Evolutionary conservation across 2,113 vertebrate genomes (phyloP).

Genomic region (Labeo rohita): DNA sequence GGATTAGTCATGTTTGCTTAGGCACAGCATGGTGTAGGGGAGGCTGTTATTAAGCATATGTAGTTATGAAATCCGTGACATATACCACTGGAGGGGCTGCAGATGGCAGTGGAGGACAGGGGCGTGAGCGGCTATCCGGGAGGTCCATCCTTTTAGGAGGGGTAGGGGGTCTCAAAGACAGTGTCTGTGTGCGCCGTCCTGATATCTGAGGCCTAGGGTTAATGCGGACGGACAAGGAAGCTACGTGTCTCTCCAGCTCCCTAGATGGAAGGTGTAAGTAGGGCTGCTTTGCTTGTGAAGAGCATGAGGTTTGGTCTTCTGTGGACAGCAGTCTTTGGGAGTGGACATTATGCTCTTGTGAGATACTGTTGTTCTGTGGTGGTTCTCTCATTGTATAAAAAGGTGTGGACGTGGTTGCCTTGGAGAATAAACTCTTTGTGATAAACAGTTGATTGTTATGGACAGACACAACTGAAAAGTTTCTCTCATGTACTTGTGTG

Average conservation of each 20-base stretch:
- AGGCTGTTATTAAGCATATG: slow-evolving; percentile 29
- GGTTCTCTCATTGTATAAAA: slow-evolving; percentile 61
- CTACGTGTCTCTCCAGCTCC: slow-evolving; percentile 76
- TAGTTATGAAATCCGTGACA: slow-evolving; percentile 32
- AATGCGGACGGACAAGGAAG: slow-evolving; percentile 78
- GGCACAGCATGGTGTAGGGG: not conserved
- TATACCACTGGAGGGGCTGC: slow-evolving; percentile 54
- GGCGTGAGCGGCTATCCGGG: slow-evolving; percentile 26
- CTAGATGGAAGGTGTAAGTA: slow-evolving; percentile 61
- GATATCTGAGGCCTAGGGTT: slow-evolving; percentile 37
- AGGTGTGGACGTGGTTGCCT: slow-evolving; percentile 70
- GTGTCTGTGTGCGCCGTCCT: slow-evolving; percentile 26
- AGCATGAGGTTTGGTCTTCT: slow-evolving; percentile 5
- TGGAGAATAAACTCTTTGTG: slow-evolving; percentile 66
- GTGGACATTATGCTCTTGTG: slow-evolving; percentile 18
- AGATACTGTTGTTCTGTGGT: slow-evolving; percentile 58
- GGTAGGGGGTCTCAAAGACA: slow-evolving; percentile 43
- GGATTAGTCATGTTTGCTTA: slow-evolving; percentile 30
- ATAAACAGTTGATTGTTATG: slow-evolving; percentile 14
- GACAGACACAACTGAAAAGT: slow-evolving; percentile 64
- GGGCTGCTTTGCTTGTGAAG: slow-evolving; percentile 38
- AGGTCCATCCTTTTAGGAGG: slow-evolving; percentile 42
- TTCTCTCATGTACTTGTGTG: slow-evolving; percentile 48
- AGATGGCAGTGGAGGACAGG: slow-evolving; percentile 52
- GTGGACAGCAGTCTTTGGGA: slow-evolving; percentile 1